These are phyloP conservation scores for Gobiocypris rarus DNA, from an alignment of 2,113 vertebrate genomes.

Conservation along the genomic window DNA sequence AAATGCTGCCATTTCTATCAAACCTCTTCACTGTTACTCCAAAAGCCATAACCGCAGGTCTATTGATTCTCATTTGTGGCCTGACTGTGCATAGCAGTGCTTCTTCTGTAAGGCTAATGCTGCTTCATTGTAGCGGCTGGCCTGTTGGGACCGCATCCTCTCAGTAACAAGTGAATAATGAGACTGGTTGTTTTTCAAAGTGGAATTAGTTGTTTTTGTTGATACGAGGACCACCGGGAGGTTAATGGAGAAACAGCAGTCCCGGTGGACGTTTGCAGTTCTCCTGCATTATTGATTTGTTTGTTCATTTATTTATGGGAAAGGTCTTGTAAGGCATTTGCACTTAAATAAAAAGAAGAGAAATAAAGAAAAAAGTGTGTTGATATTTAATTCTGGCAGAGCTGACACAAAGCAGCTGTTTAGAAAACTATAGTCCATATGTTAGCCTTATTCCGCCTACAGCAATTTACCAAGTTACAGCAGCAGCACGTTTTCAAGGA, in stretches of 20 bases:
- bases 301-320: constrained; percentile 52
- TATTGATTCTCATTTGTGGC: constrained; percentile 50
- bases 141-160: constrained; percentile 49
- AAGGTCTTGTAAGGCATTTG: constrained; percentile 53
- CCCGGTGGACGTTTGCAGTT: constrained; percentile 37
- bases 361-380: constrained; percentile 23
- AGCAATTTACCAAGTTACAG: constrained; percentile 37
- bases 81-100: constrained; percentile 35
- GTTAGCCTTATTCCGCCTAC: constrained; percentile 37
- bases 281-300: constrained; percentile 56
- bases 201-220: constrained; percentile 60
- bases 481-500: constrained; percentile 16
- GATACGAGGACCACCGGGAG: constrained; percentile 54
- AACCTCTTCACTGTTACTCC: background rate
- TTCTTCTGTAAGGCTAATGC: constrained; percentile 50
- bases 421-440: constrained; percentile 48
- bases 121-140: constrained; percentile 44
- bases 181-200: constrained; percentile 55
- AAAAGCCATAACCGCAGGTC: constrained; percentile 32
- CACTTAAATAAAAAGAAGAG: constrained; percentile 29
- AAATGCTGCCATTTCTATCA: constrained; percentile 5
- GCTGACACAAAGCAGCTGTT: constrained; percentile 54
- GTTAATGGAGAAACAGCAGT: constrained; percentile 57
- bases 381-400: constrained; percentile 54
- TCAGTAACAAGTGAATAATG: constrained; percentile 60